These are phyloP conservation scores for Nothoprocta perdicaria DNA, from an alignment of 2,113 vertebrate species.

Conservation along the genomic window DNA sequence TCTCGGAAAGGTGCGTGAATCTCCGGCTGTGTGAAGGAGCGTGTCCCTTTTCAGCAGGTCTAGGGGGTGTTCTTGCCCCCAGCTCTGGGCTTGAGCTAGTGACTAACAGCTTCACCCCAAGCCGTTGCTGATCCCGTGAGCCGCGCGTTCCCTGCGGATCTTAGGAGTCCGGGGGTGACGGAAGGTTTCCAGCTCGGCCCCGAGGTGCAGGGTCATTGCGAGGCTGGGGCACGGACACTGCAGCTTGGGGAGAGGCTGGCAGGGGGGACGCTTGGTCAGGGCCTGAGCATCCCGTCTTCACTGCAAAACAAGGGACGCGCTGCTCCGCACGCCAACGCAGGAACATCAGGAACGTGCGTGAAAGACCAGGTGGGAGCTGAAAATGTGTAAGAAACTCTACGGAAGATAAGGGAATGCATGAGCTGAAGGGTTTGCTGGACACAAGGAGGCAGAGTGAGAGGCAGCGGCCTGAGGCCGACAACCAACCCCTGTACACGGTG, in stretches of 20 bases:
- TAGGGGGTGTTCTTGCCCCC: background rate
- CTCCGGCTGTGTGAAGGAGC: background rate
- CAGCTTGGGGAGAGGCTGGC: background rate
- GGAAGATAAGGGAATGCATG: background rate
- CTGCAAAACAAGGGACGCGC: background rate
- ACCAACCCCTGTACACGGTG: background rate
- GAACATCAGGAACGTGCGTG: background rate
- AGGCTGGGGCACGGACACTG: too few species aligned
- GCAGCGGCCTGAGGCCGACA: background rate
- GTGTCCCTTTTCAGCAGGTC: conserved; percentile 6
- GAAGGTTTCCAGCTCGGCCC: background rate
- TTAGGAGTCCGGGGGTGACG: background rate
- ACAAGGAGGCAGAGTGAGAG: background rate
- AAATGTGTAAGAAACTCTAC: background rate
- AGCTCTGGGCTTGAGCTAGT: background rate
- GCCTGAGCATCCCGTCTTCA: background rate
- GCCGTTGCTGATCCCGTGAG: background rate
- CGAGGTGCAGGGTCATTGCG: too few species aligned
- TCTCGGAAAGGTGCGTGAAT: conserved; percentile 49
- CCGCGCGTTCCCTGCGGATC: background rate
- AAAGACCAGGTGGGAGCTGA: background rate
- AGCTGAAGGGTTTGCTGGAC: background rate
- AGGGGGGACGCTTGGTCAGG: background rate
- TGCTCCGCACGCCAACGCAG: background rate
- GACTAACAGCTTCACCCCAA: background rate